Evolutionary conservation across 1,140 invertebrate genomes (phyloP).

Genomic region (Cydia amplana): DNA sequence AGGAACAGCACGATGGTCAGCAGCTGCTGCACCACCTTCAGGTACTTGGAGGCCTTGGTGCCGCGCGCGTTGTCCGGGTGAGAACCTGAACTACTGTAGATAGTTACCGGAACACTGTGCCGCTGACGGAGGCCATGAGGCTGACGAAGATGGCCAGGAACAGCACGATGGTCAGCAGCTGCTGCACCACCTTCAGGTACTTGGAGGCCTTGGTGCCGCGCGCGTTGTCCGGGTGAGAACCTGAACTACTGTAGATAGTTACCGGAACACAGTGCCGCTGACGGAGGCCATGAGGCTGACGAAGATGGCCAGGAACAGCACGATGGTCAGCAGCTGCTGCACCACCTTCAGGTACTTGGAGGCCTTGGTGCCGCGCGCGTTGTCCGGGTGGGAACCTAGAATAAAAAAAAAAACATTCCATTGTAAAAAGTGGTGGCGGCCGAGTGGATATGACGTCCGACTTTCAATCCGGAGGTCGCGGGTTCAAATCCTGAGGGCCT

Average conservation of each 20-base stretch:
- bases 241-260: conserved; percentile 43
- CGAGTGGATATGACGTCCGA: too few relatives aligned
- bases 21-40: conserved; percentile 79
- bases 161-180: conserved; percentile 86
- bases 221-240: conserved; percentile 72
- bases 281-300: conserved; percentile 87
- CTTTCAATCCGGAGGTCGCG: too few relatives aligned
- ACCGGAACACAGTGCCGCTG: conserved; percentile 83
- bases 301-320: conserved; percentile 88
- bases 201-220: conserved; percentile 83
- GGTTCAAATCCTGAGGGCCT: too few relatives aligned
- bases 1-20: conserved; percentile 88
- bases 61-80: conserved; percentile 77
- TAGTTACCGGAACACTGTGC: conserved; percentile 83
- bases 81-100: conserved; percentile 51
- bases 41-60: conserved; percentile 80
- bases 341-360: conserved; percentile 56
- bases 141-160: conserved; percentile 88
- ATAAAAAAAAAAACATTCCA: neutral
- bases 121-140: conserved; percentile 85
- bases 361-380: conserved; percentile 81
- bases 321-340: conserved; percentile 86
- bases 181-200: conserved; percentile 86
- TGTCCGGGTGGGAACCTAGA: conserved; percentile 74
- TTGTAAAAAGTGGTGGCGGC: too few relatives aligned